A percentile compares a stretch with the other conserved stretches of the same genome.
phyloP scores from a whole-genome alignment of 1,140 invertebrate species.

The Psilanteris sp. region DNA sequence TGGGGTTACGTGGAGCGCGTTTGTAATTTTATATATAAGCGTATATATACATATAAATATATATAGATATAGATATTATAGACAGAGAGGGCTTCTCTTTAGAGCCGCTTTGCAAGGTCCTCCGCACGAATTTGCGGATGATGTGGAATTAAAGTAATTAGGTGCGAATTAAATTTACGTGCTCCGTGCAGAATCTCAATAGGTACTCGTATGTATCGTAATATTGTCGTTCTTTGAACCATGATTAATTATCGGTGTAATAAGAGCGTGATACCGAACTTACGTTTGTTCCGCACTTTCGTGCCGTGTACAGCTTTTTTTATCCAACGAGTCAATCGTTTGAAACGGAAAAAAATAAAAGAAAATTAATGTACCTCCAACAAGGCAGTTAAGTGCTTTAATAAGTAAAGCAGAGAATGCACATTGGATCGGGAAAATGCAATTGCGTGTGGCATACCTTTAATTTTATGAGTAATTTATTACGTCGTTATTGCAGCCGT shows the following conservation, averaged over 20 bases:
- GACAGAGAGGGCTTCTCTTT: too few species aligned
- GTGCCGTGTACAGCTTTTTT: conserved; percentile 7
- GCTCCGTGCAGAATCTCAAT: conserved; percentile 40
- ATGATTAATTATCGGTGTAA: conserved; percentile 35
- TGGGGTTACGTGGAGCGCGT: too few species aligned
- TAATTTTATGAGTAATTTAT: too few species aligned
- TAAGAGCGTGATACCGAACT: conserved; percentile 43
- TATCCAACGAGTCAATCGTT: conserved; percentile 10
- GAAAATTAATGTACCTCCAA: not conserved
- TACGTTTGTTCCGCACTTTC: conserved; percentile 18
- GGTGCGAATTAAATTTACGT: conserved; percentile 53
- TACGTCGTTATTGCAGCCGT: too few species aligned
- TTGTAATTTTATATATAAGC: too few species aligned
- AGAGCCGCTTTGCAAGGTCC: conserved; percentile 13
- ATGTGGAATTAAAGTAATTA: conserved; percentile 55
- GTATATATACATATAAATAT: too few species aligned
- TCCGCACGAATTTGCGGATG: conserved; percentile 46
- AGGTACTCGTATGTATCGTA: conserved; percentile 14
- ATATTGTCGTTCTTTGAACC: conserved; percentile 22
- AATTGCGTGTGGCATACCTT: conserved; percentile 8
- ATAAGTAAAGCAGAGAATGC: too few species aligned
- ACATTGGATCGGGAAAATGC: not conserved
- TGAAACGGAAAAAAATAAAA: conserved; percentile 12
- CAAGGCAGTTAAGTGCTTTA: too few species aligned
- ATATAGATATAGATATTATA: too few species aligned